Conservation (phyloP, 2,113 vertebrate species). For the Polypterus bichir region DNA sequence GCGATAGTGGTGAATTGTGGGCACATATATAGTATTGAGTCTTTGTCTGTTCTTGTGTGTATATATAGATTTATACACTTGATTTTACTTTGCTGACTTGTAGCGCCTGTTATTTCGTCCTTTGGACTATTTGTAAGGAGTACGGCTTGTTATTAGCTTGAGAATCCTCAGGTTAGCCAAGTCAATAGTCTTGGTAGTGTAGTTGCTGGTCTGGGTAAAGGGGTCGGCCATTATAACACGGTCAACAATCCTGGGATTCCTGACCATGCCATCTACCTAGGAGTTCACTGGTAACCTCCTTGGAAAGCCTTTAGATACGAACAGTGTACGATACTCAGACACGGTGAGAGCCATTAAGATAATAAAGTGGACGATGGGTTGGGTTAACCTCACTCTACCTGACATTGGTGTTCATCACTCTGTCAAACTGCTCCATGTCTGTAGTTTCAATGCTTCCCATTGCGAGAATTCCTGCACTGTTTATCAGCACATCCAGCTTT, state of each 20-base stretch:
- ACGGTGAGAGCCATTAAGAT: no score
- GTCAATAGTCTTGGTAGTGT: background rate
- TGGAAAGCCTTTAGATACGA: background rate
- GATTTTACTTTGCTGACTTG: no score
- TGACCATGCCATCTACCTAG: background rate
- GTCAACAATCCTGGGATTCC: background rate
- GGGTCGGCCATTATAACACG: background rate
- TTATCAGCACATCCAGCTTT: constrained; percentile 52
- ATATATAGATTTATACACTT: no score
- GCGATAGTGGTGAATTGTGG: no score
- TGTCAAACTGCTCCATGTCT: constrained; percentile 53
- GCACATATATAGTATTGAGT: no score
- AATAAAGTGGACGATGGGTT: no score
- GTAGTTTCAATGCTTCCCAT: constrained; percentile 57
- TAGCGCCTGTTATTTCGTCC: no score
- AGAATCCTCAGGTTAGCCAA: no score
- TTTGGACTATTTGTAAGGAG: background rate
- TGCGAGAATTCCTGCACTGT: constrained; percentile 56
- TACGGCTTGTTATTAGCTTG: background rate
- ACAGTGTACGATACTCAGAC: background rate
- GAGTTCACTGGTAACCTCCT: background rate
- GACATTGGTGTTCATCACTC: constrained; percentile 57
- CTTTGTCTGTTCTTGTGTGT: no score
- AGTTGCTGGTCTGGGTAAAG: no score
- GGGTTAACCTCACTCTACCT: constrained; percentile 33